phyloP scores from a whole-genome alignment of 2,113 vertebrate species.

The Labrus mixtus region DNA sequence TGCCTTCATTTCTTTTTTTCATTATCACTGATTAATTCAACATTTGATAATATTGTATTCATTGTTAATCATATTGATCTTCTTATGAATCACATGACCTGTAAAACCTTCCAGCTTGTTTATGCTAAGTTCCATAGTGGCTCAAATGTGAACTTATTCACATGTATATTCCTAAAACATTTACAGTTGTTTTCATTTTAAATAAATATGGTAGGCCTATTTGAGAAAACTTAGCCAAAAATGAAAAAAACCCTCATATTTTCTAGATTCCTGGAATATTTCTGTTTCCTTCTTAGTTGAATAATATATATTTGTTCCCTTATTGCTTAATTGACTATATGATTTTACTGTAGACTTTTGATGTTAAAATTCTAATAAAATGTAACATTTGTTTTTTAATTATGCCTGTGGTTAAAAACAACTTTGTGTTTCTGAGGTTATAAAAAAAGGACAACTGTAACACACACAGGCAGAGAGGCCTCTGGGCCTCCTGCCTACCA shows the following conservation, averaged over 20 bases:
- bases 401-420: background rate
- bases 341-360: background rate
- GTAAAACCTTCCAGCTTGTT: no score
- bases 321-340: background rate
- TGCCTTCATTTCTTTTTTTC: conserved; percentile 7
- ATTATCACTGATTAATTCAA: background rate
- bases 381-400: background rate
- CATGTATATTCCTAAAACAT: no score
- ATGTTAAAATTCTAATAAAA: background rate
- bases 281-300: background rate
- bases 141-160: no score
- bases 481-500: conserved; percentile 5
- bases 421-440: background rate
- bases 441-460: background rate
- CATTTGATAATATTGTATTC: background rate
- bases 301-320: background rate
- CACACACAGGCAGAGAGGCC: conserved; percentile 34
- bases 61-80: no score
- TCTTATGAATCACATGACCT: no score
- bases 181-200: no score
- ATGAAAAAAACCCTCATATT: no score
- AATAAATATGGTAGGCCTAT: no score
- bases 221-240: no score
- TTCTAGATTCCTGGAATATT: background rate
- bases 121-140: no score